Percentiles rank a stretch among this genome's conserved stretches.
Evolutionary conservation across 1,140 invertebrate species (phyloP).

Genomic region (Drosophila virilis): DNA sequence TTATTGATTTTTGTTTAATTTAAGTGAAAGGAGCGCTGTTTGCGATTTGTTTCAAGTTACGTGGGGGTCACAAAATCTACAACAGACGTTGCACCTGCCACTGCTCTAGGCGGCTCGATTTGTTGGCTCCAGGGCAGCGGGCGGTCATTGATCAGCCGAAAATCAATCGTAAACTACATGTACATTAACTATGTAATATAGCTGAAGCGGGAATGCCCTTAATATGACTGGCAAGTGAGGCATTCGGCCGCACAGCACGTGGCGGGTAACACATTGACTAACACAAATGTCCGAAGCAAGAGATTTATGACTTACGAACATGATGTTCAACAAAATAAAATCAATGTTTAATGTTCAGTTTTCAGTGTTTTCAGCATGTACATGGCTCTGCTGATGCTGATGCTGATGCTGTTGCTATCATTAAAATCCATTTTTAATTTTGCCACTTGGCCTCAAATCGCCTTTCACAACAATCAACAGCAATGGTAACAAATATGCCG

Average conservation of each 20-base stretch:
- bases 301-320: conserved; percentile 74
- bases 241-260: conserved; percentile 50
- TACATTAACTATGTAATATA: conserved; percentile 23
- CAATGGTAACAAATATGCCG: background rate
- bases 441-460: conserved; percentile 14
- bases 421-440: conserved; percentile 72
- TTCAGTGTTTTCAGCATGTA: conserved; percentile 20
- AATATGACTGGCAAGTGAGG: conserved; percentile 44
- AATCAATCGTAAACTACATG: conserved; percentile 26
- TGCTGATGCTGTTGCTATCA: conserved; percentile 41
- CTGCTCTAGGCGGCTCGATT: background rate
- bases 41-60: conserved; percentile 32
- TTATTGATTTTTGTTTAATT: conserved; percentile 56
- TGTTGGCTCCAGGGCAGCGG: conserved; percentile 11
- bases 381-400: conserved; percentile 4
- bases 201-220: conserved; percentile 29
- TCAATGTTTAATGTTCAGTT: conserved; percentile 22
- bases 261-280: conserved; percentile 48
- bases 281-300: conserved; percentile 44
- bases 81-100: conserved; percentile 11
- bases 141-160: conserved; percentile 45
- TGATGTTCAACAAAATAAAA: conserved; percentile 38
- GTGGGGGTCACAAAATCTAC: conserved; percentile 31
- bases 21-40: conserved; percentile 43
- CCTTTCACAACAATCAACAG: conserved; percentile 35